A percentile compares a stretch with the other conserved stretches of the same genome.
These are phyloP conservation scores for Callorhinus ursinus DNA, from an alignment of 2,113 vertebrate species.

Conservation along the genomic window DNA sequence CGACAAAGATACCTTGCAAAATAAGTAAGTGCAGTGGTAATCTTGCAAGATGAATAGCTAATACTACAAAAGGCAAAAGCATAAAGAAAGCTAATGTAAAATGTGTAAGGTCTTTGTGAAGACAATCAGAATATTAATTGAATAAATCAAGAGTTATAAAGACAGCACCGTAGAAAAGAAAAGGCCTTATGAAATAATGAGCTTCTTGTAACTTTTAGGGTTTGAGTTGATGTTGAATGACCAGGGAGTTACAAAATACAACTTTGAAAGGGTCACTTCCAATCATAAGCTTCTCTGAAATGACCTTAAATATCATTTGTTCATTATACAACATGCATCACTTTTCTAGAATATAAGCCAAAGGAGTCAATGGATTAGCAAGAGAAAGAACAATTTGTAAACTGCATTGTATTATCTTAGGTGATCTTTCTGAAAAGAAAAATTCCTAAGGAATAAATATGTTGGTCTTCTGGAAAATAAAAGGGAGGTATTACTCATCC, in stretches of 20 bases:
- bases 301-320: neutral
- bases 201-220: neutral
- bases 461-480: neutral
- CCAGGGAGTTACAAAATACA: neutral
- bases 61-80: neutral
- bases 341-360: neutral
- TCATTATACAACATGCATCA: neutral
- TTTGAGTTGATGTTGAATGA: neutral
- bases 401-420: neutral
- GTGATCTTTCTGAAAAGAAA: constrained; percentile 20
- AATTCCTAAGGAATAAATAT: neutral
- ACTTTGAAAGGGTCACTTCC: neutral
- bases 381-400: neutral
- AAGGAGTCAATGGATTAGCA: neutral
- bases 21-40: neutral
- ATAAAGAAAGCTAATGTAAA: neutral
- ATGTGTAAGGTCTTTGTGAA: neutral
- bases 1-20: neutral
- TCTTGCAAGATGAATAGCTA: neutral
- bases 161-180: neutral
- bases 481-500: neutral
- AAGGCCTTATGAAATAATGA: neutral
- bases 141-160: neutral
- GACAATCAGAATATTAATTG: neutral
- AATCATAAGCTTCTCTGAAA: neutral